Conservation (phyloP, 2,888 invertebrate genomes). For the Nephrotoma flavescens region DNA sequence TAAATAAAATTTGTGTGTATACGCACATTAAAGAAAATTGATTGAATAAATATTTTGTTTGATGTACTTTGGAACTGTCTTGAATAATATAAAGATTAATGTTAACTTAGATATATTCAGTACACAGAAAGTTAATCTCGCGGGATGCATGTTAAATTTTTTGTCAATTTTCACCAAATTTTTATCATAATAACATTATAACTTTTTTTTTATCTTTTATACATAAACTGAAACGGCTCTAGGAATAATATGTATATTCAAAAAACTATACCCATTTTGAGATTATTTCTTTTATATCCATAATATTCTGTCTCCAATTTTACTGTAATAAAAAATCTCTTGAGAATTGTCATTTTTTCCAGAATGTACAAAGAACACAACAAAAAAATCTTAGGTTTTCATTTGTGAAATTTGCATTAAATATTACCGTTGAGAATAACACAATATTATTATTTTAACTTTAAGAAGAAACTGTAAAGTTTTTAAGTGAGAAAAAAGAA, state of each 20-base stretch:
- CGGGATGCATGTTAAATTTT: neutral
- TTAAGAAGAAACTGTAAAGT: neutral
- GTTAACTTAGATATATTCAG: neutral
- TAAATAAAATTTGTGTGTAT: neutral
- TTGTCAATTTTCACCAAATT: neutral
- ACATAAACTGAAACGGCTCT: neutral
- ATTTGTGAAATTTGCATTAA: neutral
- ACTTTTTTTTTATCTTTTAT: neutral
- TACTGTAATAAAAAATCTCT: neutral
- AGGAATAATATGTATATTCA: neutral
- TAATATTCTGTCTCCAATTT: neutral
- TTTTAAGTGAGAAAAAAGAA: neutral
- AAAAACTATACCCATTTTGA: neutral
- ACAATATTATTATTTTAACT: neutral
- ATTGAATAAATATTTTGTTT: neutral
- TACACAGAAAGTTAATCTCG: neutral
- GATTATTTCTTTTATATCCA: neutral
- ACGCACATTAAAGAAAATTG: neutral
- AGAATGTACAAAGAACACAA: neutral
- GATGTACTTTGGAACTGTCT: neutral
- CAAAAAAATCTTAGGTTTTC: neutral
- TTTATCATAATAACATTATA: neutral
- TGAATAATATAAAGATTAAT: neutral
- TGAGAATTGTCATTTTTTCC: neutral
- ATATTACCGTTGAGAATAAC: neutral